Percentiles rank a stretch among this genome's conserved stretches.
Conservation (phyloP, 2,888 invertebrate species). For the Amaurobius ferox region DNA sequence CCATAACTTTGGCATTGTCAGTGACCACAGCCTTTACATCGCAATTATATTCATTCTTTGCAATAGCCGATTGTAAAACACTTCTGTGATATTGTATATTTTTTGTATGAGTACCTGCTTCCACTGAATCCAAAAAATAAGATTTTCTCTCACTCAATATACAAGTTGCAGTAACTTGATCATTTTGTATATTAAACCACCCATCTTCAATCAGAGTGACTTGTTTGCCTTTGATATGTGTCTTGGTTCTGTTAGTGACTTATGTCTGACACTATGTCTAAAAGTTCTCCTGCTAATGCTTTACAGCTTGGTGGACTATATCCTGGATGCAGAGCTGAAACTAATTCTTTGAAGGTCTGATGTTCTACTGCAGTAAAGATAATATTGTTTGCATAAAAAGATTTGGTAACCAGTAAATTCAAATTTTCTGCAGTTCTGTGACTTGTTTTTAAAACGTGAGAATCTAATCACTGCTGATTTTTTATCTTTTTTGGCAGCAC, state of each 20-base stretch:
- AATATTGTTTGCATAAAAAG: slow-evolving; percentile 1
- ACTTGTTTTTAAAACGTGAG: neutral
- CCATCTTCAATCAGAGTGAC: slow-evolving; percentile 10
- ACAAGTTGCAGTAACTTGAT: slow-evolving; percentile 8
- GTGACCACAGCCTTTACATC: slow-evolving; percentile 9
- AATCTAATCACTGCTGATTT: neutral
- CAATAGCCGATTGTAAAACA: neutral
- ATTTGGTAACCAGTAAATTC: no score
- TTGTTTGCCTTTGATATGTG: neutral
- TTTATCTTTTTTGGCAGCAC: neutral
- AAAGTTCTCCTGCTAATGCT: slow-evolving; percentile 8
- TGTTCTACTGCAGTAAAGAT: neutral
- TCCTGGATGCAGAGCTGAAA: neutral
- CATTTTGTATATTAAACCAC: slow-evolving; percentile 7
- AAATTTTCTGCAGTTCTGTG: neutral
- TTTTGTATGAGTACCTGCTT: slow-evolving; percentile 13
- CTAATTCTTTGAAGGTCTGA: neutral
- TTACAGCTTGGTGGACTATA: neutral
- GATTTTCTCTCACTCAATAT: neutral
- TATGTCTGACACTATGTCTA: neutral
- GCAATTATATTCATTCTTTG: neutral
- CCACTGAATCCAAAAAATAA: neutral
- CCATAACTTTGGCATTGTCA: slow-evolving; percentile 10
- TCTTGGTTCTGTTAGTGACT: neutral
- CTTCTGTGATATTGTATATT: neutral